phyloP scores from a whole-genome alignment of 2,113 vertebrate genomes.

The Megaptera novaeangliae region DNA sequence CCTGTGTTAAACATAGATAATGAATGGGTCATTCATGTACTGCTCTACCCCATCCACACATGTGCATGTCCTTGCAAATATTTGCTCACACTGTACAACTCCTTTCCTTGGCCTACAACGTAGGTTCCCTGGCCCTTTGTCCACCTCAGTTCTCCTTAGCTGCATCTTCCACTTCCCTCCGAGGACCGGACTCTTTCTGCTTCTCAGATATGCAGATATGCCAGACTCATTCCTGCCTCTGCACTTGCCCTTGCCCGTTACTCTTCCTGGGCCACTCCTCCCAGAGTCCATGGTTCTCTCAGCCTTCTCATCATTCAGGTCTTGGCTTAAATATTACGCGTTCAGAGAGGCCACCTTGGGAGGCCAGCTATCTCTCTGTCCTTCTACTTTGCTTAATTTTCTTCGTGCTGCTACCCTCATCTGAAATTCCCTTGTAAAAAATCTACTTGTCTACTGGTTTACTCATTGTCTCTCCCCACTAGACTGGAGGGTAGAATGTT shows the following conservation, averaged over 20 bases:
- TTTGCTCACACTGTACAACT: not conserved
- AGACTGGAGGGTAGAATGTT: not conserved
- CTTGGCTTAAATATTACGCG: not conserved
- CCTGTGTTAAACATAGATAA: not conserved
- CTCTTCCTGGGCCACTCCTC: not conserved
- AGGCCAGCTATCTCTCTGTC: not conserved
- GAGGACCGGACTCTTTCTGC: not conserved
- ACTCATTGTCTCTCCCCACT: not conserved
- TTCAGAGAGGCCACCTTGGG: not conserved
- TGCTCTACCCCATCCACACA: fast-evolving
- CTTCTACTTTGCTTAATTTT: not conserved
- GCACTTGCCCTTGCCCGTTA: no score
- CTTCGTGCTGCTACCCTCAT: not conserved
- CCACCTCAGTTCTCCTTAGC: not conserved
- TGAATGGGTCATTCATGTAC: not conserved
- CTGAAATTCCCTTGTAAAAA: not conserved
- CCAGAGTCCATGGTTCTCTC: not conserved
- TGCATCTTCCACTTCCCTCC: not conserved
- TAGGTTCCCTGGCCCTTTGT: not conserved
- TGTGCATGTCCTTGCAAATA: not conserved
- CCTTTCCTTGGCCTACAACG: not conserved
- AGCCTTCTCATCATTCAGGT: not conserved
- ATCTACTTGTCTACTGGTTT: not conserved
- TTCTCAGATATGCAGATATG: not conserved
- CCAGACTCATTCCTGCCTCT: not conserved